Evolutionary conservation across 2,113 vertebrate genomes (phyloP), one percentile per base, ranked within the genome.

Genomic region (Pica pica): DNA sequence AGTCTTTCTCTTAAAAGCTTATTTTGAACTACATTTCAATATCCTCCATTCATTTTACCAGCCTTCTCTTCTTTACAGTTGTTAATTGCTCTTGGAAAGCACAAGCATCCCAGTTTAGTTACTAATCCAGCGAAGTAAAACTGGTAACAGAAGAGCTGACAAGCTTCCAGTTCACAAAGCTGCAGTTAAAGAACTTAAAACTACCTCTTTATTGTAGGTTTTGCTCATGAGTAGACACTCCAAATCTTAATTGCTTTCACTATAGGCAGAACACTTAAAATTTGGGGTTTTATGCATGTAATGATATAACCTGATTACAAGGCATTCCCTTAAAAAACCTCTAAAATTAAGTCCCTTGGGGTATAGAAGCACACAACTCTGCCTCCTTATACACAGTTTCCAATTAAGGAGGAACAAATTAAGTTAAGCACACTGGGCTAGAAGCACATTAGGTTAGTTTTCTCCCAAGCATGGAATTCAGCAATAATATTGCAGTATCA

Each of bases 351-450:
- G 23, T 39, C 28, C 64, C 20, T 42, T 24, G 27, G 20, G 47
- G 10, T 33, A 35, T 11, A 47, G 26, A 57, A 87, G 37, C 0
- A 0, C 0, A 0, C n/a, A 89, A 57, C n/a, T 60, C 41, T 26
- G 42, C n/a, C 50, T 50, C 67, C 19, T 19, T 44, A 50, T 1
- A 53, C 15, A 23, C 0, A 13, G 65, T 70, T 83, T 87, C n/a
- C 78, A 81, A 53, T 52, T 81, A 80, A 74, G 63, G 20, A 81
- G n/a, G 15, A 94, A 63, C 17, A 93, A 77, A 87, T 77, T 44
- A 42, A 23, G 23, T 52, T 64, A 86, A 76, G 30, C 14, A 20
- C 5, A 59, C 46, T 68, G 41, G 23, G 41, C n/a, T 39, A 55
- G 41, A 73, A 73, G 39, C 41, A 35, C 15, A 56, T 46, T n/a